Evolutionary conservation across 1,140 invertebrate species (phyloP), one percentile per base, ranked within the genome.

Genomic region (Lycorma delicatula): DNA sequence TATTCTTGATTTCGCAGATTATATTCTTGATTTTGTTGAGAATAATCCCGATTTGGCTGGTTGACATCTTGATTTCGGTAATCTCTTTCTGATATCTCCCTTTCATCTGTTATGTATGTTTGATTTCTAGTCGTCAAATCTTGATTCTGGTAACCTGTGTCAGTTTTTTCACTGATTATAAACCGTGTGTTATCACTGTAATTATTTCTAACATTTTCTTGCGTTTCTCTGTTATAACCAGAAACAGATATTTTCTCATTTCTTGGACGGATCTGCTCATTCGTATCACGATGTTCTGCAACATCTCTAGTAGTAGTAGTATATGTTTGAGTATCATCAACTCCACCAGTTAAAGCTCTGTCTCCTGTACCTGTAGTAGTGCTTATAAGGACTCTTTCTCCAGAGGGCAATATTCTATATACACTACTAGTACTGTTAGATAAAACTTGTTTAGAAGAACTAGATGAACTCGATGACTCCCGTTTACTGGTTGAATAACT

Each of bases 381-480:
- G 11, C 41, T 44, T 3, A 44, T 22, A 16, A 44, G 41, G 5
- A 44, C 41, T 1, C 41, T 12, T 44, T 44, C 41, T 6, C 41
- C 41, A 4, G 41, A 44, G 3, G 41, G 41, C 41, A 44, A 44
- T 44, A 44, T 44, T 18, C 23, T 16, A 44, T 44, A 44, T 3
- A 22, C 23, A 9, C 23, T 44, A 6, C 16, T 20, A 20, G 41
- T 44, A 22, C 41, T 44, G 16, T 16, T 9, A 44, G 41, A 44
- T 16, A 9, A 20, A 1, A 22, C 18, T 44, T 44, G 41, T 9
- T 46, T 57, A 20, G 62, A 59, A 34, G 56, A 54, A 34, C 53
- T 58, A n/a, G 62, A 52, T 1, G 58, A 55, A 49, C 54, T 60
- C 1, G 53, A 55, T 28, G 60, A 59, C 18, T 56, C 57, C 41